phyloP scores from a whole-genome alignment of 2,113 vertebrate genomes.

The Tragulus kanchil region DNA sequence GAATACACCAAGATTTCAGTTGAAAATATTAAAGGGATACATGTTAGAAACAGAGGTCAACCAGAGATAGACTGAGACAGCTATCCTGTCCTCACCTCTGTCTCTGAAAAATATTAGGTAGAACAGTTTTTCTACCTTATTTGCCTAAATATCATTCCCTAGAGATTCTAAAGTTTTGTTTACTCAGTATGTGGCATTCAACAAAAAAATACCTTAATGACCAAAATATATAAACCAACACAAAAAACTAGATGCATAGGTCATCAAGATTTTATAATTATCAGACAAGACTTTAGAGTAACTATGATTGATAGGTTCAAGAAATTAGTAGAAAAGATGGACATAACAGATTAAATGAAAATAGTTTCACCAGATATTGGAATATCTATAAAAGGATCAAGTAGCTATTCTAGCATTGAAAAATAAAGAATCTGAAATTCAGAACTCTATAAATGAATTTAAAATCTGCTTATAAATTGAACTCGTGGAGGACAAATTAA shows the following conservation, averaged over 20 bases:
- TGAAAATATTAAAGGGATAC: background rate
- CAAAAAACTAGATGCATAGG: background rate
- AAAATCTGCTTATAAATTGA: background rate
- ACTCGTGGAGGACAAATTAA: background rate
- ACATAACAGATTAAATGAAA: background rate
- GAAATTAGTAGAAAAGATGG: background rate
- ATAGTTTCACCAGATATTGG: background rate
- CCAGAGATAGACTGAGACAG: no score
- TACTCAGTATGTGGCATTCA: background rate
- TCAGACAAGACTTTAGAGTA: background rate
- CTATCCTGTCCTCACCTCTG: background rate
- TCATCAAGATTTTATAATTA: background rate
- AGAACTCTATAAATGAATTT: constrained; percentile 19
- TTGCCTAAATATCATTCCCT: background rate
- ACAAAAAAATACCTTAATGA: background rate
- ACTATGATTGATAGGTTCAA: background rate
- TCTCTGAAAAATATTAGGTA: background rate
- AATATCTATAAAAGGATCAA: background rate
- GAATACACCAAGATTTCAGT: background rate
- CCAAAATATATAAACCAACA: background rate
- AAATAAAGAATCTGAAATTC: background rate
- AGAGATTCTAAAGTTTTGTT: background rate
- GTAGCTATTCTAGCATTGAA: background rate
- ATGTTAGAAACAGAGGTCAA: background rate
- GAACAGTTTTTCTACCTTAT: background rate